Evolutionary conservation across 2,888 invertebrate genomes (phyloP), one percentile per base, ranked within the genome.

Genomic region (Cataglyphis altisquamis): DNA sequence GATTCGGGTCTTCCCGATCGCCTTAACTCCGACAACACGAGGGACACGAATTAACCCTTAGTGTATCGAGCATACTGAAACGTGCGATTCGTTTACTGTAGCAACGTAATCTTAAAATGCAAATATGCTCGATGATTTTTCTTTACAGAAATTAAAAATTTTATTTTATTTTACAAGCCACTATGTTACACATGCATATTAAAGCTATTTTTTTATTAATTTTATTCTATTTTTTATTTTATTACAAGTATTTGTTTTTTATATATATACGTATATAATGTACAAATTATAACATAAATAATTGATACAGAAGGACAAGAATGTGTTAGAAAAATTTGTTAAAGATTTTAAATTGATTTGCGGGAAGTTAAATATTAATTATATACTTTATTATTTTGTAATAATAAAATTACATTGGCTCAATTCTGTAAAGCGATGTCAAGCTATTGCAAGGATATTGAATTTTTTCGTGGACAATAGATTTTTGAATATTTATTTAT

Each of bases 1-100:
- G 85, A 86, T 86, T 83, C 85, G 70, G 45, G 57, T 72, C 55
- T 66, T 45, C 45, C 25, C 18, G 52, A 60, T 66, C 78, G 41
- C 78, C 78, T 78, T 60, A 78, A 78, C 41, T 57, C 73, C 73
- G 73, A 8, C 57, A 72, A 72, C 78, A 36, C 25, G 25, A 25
- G 74, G n/a, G 21, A 64, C 48, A 52, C 45, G 73, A 80, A 80
- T 80, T 80, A 80, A 72, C 73, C 73, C 73, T 80, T 60, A 36
- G 57, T 25, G 55, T 18, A 70, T n/a, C 55, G 12, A 1, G 29
- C 41, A 21, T 12, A 39, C 57, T 75, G 25, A 77, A 81, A 63
- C 52, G 63, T n/a, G 25, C 39, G 25, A 25, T 1, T 41, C 52
- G 39, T 52, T 55, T 48, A 70, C 9, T 45, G 36, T 62, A 5